A percentile compares a stretch with the other conserved stretches of the same genome.
phyloP scores from a whole-genome alignment of 2,797 vertebrate species.

The Bufotes viridis region DNA sequence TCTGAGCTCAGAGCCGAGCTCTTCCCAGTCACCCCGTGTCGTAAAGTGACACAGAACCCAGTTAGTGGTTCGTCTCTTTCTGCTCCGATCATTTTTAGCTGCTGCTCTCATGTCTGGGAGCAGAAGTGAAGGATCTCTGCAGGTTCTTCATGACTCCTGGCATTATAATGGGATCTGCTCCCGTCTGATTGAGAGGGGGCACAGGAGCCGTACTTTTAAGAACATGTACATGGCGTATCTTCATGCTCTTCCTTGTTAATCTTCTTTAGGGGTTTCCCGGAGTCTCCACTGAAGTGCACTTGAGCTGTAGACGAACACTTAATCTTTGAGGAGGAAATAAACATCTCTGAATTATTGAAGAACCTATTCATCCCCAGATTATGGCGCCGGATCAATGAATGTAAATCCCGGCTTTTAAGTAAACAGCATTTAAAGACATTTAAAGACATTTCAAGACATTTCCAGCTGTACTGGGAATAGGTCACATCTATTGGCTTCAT shows the following conservation, averaged over 20 bases:
- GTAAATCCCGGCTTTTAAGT: slow-evolving; percentile 2
- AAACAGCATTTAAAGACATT: neutral
- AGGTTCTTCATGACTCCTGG: neutral
- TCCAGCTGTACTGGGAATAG: neutral
- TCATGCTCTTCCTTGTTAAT: neutral
- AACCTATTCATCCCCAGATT: slow-evolving; percentile 2
- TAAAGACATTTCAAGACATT: neutral
- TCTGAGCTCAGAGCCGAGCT: no score
- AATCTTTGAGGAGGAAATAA: neutral
- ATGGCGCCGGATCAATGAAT: neutral
- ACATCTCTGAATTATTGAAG: slow-evolving; percentile 13
- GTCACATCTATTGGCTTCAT: neutral
- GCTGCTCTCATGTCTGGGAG: slow-evolving; percentile 4
- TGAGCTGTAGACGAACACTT: neutral
- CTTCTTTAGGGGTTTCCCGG: neutral
- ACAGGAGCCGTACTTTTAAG: neutral
- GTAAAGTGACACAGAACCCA: no score
- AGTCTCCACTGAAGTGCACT: neutral
- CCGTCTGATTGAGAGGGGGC: neutral
- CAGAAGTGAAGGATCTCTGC: neutral
- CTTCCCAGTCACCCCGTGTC: no score
- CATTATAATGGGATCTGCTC: slow-evolving; percentile 3
- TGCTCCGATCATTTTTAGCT: slow-evolving; percentile 2
- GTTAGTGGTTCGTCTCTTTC: neutral
- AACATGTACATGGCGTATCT: neutral